Evolutionary conservation across 2,797 vertebrate genomes (phyloP).

Genomic region (Bovichtus diacanthus): DNA sequence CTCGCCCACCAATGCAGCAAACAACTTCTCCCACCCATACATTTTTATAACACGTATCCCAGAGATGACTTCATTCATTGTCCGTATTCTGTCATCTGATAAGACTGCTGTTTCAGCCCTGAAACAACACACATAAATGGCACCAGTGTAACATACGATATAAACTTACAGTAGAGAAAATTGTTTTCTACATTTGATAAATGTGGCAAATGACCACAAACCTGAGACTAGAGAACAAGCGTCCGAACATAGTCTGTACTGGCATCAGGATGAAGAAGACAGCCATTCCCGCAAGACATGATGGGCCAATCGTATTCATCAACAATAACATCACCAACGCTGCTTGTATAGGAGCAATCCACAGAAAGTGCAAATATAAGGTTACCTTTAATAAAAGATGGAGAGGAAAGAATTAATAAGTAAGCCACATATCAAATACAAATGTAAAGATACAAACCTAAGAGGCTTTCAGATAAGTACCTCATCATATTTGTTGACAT

Average conservation of each 20-base stretch:
- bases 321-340: slow-evolving; percentile 87
- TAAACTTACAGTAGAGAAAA: neutral
- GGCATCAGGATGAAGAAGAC: slow-evolving; percentile 91
- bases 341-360: slow-evolving; percentile 93
- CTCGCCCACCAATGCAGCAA: slow-evolving; percentile 87
- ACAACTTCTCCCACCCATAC: slow-evolving; percentile 97
- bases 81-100: slow-evolving; percentile 92
- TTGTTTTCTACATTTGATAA: neutral
- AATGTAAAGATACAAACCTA: neutral
- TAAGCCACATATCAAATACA: neutral
- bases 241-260: slow-evolving; percentile 89
- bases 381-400: slow-evolving; percentile 86
- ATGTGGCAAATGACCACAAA: slow-evolving; percentile 20
- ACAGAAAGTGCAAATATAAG: slow-evolving; percentile 94
- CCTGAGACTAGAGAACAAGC: slow-evolving; percentile 91
- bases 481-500: slow-evolving; percentile 98
- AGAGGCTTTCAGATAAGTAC: slow-evolving; percentile 74
- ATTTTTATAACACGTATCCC: slow-evolving; percentile 98
- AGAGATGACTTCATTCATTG: slow-evolving; percentile 96
- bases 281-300: slow-evolving; percentile 93
- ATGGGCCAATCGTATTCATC: slow-evolving; percentile 92
- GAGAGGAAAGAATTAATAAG: neutral
- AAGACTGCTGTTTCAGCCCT: slow-evolving; percentile 91
- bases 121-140: slow-evolving; percentile 12
- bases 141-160: neutral